These are phyloP conservation scores for Dendrolimus pini DNA, from an alignment of 2,888 invertebrate species.

Conservation along the genomic window DNA sequence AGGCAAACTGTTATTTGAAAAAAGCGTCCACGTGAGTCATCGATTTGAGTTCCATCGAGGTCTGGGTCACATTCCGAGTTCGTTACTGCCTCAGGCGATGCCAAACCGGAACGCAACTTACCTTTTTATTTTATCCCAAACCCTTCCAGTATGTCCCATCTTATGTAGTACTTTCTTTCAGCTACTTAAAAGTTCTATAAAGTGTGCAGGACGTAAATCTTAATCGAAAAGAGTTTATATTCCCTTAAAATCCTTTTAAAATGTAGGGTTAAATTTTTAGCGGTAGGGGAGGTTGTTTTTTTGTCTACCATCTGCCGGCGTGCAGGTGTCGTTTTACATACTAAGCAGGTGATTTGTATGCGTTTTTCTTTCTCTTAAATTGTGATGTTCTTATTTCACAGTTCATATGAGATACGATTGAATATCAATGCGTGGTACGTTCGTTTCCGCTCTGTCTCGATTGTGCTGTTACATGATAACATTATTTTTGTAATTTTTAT, in stretches of 20 bases:
- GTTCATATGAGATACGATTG: slow-evolving; percentile 2
- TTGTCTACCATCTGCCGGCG: slow-evolving; percentile 56
- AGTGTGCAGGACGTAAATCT: too few species aligned
- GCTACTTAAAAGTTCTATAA: slow-evolving; percentile 1
- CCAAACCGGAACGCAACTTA: slow-evolving; percentile 41
- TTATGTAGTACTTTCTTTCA: slow-evolving; percentile 36
- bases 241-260: too few species aligned
- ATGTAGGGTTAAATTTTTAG: slow-evolving; percentile 16
- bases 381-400: slow-evolving; percentile 12
- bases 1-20: slow-evolving; percentile 31
- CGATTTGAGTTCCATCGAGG: slow-evolving; percentile 50
- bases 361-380: slow-evolving; percentile 33
- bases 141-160: slow-evolving; percentile 14
- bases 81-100: slow-evolving; percentile 25
- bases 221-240: too few species aligned
- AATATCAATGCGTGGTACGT: not conserved
- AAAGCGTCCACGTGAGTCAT: slow-evolving; percentile 57
- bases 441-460: slow-evolving; percentile 2
- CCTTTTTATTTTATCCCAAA: slow-evolving; percentile 29
- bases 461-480: slow-evolving; percentile 1
- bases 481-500: not conserved
- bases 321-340: slow-evolving; percentile 68
- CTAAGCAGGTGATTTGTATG: slow-evolving; percentile 68
- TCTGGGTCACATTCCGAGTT: slow-evolving; percentile 72
- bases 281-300: slow-evolving; percentile 34